phyloP scores from a whole-genome alignment of 1,140 invertebrate genomes.

The Ruditapes philippinarum region DNA sequence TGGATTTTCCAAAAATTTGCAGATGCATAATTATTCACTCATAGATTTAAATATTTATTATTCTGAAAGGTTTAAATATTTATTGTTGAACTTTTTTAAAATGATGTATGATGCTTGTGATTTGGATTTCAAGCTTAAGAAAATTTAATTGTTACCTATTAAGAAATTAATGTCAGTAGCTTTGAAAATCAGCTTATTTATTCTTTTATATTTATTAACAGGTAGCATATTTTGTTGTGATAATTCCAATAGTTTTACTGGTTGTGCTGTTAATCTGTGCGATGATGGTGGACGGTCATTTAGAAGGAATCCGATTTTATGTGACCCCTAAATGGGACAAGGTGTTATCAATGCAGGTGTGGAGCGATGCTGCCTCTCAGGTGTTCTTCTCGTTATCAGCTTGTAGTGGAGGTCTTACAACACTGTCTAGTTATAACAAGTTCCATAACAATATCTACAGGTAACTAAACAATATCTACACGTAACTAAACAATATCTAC shows the following conservation, averaged over 20 bases:
- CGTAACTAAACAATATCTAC: no score
- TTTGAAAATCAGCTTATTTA: no score
- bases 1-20: no score
- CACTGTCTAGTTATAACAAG: slow-evolving; percentile 89
- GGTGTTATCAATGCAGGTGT: slow-evolving; percentile 86
- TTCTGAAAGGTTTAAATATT: no score
- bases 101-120: no score
- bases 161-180: no score
- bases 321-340: slow-evolving; percentile 87
- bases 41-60: no score
- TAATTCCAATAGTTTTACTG: slow-evolving; percentile 96
- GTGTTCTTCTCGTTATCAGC: slow-evolving; percentile 89
- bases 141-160: no score
- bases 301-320: slow-evolving; percentile 93
- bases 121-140: no score
- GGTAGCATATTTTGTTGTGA: slow-evolving; percentile 91
- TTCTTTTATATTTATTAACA: no score
- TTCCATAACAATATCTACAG: slow-evolving; percentile 89
- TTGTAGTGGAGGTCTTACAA: slow-evolving; percentile 88
- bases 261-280: slow-evolving; percentile 95
- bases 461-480: slow-evolving; percentile 81
- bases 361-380: slow-evolving; percentile 88
- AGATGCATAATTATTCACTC: no score
- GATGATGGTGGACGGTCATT: slow-evolving; percentile 95
- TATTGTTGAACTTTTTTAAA: no score